phyloP scores from a whole-genome alignment of 2,113 vertebrate species.

The Loxodonta africana region DNA sequence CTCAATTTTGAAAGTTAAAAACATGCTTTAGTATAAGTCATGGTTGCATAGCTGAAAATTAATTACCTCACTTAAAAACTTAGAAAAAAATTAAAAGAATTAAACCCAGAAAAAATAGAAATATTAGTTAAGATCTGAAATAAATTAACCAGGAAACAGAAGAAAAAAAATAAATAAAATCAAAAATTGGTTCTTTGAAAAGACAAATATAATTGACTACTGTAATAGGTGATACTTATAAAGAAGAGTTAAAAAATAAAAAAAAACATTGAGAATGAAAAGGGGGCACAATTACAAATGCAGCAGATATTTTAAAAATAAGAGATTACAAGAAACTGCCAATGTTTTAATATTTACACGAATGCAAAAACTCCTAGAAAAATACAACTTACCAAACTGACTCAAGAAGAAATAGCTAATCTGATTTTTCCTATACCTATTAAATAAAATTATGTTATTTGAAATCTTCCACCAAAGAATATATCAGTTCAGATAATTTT shows the following conservation, averaged over 20 bases:
- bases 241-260: conserved; percentile 15
- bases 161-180: neutral
- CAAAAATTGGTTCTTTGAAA: too few species aligned
- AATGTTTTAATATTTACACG: neutral
- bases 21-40: neutral
- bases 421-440: neutral
- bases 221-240: too few species aligned
- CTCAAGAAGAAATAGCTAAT: neutral
- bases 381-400: neutral
- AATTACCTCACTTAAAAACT: neutral
- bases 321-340: neutral
- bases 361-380: neutral
- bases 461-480: neutral
- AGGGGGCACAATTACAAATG: neutral
- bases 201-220: too few species aligned
- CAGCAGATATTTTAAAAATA: neutral
- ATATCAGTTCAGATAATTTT: neutral
- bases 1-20: conserved; percentile 26
- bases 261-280: neutral
- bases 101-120: neutral
- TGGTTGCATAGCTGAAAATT: neutral
- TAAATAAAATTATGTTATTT: neutral
- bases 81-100: neutral
- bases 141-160: neutral
- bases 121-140: too few species aligned